Conservation (phyloP, 2,888 invertebrate species). For the Eugnorisma glareosa region DNA sequence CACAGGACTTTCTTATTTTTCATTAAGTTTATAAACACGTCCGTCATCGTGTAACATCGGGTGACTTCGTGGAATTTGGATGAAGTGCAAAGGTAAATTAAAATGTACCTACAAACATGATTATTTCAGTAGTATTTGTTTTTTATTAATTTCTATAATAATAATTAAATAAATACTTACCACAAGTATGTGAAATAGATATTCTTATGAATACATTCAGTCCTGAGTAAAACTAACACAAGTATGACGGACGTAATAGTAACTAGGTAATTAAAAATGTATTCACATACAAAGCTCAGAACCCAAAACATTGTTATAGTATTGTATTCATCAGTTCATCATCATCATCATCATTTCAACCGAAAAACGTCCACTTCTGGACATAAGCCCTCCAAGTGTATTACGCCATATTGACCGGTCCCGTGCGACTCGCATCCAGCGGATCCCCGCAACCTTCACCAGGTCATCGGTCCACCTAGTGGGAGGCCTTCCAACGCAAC, state of each 20-base stretch:
- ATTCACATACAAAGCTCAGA: neutral
- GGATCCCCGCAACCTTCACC: no score
- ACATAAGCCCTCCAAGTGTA: no score
- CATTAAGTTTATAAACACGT: neutral
- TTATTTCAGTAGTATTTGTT: neutral
- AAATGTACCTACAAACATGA: neutral
- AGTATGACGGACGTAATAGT: neutral
- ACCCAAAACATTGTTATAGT: constrained; percentile 5
- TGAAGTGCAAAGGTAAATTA: neutral
- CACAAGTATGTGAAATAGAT: neutral
- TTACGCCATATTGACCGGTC: no score
- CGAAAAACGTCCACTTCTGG: no score
- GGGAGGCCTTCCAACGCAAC: no score
- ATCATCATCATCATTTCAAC: no score
- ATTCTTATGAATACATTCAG: neutral
- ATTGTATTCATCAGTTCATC: no score
- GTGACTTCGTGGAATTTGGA: neutral
- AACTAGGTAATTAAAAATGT: neutral
- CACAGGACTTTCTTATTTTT: constrained; percentile 4
- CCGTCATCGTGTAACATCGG: neutral
- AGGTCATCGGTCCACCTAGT: no score
- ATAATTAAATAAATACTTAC: neutral
- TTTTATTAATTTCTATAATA: neutral
- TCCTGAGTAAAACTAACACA: neutral
- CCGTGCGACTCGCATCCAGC: no score